Evolutionary conservation across 1,140 invertebrate species (phyloP).

Genomic region (Rhizoglyphus robini): DNA sequence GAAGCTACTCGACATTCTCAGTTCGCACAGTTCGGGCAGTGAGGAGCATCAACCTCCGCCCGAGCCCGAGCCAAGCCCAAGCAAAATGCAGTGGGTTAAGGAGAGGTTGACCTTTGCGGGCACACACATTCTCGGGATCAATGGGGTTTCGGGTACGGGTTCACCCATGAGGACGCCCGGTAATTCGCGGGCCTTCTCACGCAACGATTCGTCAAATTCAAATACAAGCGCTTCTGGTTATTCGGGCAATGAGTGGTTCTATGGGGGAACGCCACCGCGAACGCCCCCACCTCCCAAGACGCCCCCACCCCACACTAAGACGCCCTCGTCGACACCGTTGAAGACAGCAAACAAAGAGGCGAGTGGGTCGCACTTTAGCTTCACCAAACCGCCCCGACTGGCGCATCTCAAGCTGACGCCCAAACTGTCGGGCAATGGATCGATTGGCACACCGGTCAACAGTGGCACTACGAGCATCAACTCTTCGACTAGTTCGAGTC

Average conservation of each 20-base stretch:
- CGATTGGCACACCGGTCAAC: background rate
- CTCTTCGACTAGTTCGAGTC: background rate
- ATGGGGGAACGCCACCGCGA: background rate
- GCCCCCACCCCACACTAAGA: too few relatives aligned
- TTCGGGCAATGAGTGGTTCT: background rate
- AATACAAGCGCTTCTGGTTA: background rate
- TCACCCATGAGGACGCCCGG: background rate
- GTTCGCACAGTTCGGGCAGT: background rate
- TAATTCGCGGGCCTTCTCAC: background rate
- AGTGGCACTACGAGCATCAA: background rate
- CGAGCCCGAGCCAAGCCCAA: background rate
- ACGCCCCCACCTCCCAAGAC: background rate
- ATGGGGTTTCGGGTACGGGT: background rate
- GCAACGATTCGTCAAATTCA: constrained; percentile 7
- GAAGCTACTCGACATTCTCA: background rate
- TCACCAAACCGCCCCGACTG: background rate
- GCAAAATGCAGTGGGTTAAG: constrained; percentile 11
- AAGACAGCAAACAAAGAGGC: background rate
- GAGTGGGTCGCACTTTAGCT: background rate
- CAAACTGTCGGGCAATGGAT: background rate
- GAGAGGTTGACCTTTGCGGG: background rate
- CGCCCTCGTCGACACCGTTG: background rate
- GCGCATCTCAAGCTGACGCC: background rate
- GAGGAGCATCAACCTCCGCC: too few relatives aligned
- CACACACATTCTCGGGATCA: background rate